phyloP scores from a whole-genome alignment of 1,140 invertebrate genomes.

The Monomorium pharaonis region DNA sequence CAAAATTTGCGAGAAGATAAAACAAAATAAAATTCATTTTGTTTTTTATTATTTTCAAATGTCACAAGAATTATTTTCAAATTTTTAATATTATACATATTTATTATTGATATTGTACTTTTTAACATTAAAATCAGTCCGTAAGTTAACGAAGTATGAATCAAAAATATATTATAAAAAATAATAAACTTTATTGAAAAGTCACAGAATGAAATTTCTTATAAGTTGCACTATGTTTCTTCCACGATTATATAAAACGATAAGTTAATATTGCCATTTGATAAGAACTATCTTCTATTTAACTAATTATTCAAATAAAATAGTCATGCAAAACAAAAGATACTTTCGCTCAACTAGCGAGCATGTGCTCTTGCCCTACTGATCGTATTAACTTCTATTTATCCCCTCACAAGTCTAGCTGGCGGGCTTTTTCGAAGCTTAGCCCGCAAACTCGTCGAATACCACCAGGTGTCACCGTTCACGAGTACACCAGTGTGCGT shows the following conservation, averaged over 20 bases:
- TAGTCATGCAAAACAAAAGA: background rate
- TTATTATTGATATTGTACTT: too few relatives aligned
- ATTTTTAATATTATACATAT: background rate
- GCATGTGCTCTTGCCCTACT: background rate
- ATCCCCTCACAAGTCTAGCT: background rate
- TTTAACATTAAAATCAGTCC: background rate
- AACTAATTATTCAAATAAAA: background rate
- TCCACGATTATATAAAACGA: background rate
- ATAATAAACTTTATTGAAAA: background rate
- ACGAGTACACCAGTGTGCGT: conserved; percentile 33
- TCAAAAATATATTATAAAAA: background rate
- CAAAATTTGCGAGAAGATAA: background rate
- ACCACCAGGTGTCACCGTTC: conserved; percentile 46
- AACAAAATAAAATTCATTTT: background rate
- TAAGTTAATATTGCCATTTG: background rate
- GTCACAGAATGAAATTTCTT: background rate
- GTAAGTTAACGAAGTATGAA: too few relatives aligned
- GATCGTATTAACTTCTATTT: conserved; percentile 8
- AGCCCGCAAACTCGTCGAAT: background rate
- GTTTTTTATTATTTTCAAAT: background rate
- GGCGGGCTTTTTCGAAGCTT: conserved; percentile 65
- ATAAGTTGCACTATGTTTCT: background rate
- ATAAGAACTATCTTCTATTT: background rate
- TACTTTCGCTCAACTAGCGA: background rate
- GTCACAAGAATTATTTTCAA: background rate